Base-by-base conservation (phyloP, 2,113 vertebrate genomes). In the Parus major region DNA sequence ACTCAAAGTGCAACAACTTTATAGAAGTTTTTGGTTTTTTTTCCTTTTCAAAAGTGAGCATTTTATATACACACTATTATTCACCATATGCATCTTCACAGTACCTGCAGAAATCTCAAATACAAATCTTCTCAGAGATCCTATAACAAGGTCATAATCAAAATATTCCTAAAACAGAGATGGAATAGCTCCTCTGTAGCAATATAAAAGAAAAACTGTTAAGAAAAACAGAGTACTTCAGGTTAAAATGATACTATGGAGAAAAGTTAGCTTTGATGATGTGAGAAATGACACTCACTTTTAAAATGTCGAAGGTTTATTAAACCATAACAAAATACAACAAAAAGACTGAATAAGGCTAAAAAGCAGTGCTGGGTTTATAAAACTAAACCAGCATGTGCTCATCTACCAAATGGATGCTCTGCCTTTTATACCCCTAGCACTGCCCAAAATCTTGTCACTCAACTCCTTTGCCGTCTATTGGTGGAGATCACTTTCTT, bases 11-110 rank as follows among this genome's bases (percentile, higher is more conserved):
- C 24, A 61, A 24, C 7, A 41, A 57, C 57, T 93, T 63, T 10
- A 12, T 15, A 19, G 4, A 75, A 71, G 28, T 11, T 12, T 31
- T 12, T 46, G 28, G 9, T 12, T 31, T 12, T 46, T 36, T 59
- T 73, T 60, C 7, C 16, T 80, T 92, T 76, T 33, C 17, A 13
- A 36, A 93, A 72, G 11, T 4, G 12, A 83, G 36, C 13, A 31
- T 69, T 88, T 56, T 60, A 35, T 5, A 1, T 19, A 39, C 9
- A 52, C 7, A 2, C 7, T 10, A 8, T 20, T n/a, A 59, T 70
- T 64, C 20, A 39, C 10, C 1, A 0, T 15, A 18, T 2, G 39
- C 47, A 59, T 27, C 39, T 75, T 79, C 29, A 25, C 5, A n/a
- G 44, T 20, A 15, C 42, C 75, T 36, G 10, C 1, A 66, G 33